Conservation (phyloP, 1,140 invertebrate species). For the Caligus rogercresseyi region DNA sequence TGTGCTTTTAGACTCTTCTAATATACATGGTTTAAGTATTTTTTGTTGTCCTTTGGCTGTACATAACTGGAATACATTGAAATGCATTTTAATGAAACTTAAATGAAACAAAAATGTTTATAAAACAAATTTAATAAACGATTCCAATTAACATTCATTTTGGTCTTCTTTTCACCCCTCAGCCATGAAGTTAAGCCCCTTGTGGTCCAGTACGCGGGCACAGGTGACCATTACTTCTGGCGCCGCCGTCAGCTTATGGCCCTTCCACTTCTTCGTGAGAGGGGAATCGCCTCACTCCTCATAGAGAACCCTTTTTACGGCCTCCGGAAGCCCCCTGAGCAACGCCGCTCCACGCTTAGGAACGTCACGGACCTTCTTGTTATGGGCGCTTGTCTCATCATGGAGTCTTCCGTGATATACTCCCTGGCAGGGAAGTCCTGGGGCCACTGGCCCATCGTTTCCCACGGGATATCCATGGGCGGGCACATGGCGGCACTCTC, state of each 20-base stretch:
- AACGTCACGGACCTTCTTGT: conserved; percentile 97
- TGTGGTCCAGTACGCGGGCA: conserved; percentile 85
- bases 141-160: too few relatives aligned
- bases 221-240: conserved; percentile 95
- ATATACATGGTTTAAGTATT: too few relatives aligned
- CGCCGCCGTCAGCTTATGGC: conserved; percentile 69
- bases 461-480: conserved; percentile 53
- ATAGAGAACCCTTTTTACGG: conserved; percentile 97
- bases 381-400: conserved; percentile 90
- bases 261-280: conserved; percentile 69
- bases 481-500: conserved; percentile 96
- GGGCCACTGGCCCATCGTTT: conserved; percentile 28
- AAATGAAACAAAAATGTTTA: too few relatives aligned
- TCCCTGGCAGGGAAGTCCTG: conserved; percentile 71
- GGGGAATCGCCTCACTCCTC: conserved; percentile 77
- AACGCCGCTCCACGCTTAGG: conserved; percentile 76
- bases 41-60: too few relatives aligned
- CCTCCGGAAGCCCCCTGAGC: conserved; percentile 68
- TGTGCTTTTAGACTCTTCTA: too few relatives aligned
- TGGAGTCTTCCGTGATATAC: conserved; percentile 77
- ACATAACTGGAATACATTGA: too few relatives aligned
- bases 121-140: too few relatives aligned
- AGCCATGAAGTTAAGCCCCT: too few relatives aligned
- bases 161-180: too few relatives aligned
- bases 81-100: too few relatives aligned